Evolutionary conservation across 2,888 invertebrate species (phyloP), one percentile per base, ranked within the genome.

Genomic region (Aphrophora alni): DNA sequence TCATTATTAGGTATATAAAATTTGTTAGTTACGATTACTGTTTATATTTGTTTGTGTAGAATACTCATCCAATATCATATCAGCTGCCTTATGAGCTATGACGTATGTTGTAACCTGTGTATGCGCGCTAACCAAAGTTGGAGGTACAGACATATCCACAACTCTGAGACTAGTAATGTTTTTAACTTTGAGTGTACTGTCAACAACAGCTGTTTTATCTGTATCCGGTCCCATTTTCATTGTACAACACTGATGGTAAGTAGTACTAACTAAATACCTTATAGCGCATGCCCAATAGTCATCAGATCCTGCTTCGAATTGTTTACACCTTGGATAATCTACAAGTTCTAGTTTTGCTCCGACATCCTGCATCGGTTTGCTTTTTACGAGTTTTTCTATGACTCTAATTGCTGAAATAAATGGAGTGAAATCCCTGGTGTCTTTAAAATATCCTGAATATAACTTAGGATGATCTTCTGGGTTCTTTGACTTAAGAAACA

Each of bases 231-330:
- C 94, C 93, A 95, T 95, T 87, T 92, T 92, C 75, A 91, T 91
- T 0, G 93, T 94, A 73, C 94, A 93, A 0, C 92, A 91, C 0
- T 93, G 92, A 86, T 95, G 94, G 87, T 93, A 94, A 27, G 91
- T 86, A 0, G 91, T 90, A 0, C 89, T 88, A 7, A 89, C 89
- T 87, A 91, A 89, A 82, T 91, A 88, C 24, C 89, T 88, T 7
- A 91, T 89, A 59, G 91, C 89, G 85, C 93, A 93, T 83, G 88
- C 87, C 91, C 92, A 91, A 86, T 91, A 93, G 7, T 59, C 24
- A 26, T 77, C 77, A n/a, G 73, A 72, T 73, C 84, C 83, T 3
- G 81, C 33, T 0, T 77, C 78, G 12, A 79, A 25, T 0, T 82
- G 75, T 28, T 82, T 83, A 86, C 94, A 94, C 8, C 90, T 91